Conservation (phyloP, 2,888 invertebrate genomes). For the Phengaris arion region DNA sequence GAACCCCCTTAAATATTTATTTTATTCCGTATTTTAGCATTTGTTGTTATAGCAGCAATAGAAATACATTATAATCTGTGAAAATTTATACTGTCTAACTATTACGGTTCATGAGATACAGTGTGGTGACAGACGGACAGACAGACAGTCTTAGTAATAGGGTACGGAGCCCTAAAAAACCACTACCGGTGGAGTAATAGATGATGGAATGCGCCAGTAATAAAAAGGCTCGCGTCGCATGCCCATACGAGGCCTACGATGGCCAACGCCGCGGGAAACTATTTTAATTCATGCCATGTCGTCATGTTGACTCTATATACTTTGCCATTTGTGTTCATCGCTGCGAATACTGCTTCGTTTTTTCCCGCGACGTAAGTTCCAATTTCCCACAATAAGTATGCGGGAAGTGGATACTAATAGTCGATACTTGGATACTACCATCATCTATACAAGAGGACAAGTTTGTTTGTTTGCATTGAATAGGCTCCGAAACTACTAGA, state of each 20-base stretch:
- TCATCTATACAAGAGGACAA: not conserved
- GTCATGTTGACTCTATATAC: not conserved
- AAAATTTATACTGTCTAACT: no score
- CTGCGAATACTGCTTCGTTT: not conserved
- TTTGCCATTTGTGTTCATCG: not conserved
- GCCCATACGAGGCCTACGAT: constrained; percentile 23
- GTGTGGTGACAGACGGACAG: no score
- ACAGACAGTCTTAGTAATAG: no score
- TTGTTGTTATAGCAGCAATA: no score
- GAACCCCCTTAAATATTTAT: no score
- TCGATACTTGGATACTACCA: not conserved
- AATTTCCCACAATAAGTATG: not conserved
- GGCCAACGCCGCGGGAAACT: constrained; percentile 3
- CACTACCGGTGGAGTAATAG: constrained; percentile 36
- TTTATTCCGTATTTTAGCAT: no score
- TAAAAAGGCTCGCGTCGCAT: constrained; percentile 33
- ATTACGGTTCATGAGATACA: no score
- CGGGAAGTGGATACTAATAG: not conserved
- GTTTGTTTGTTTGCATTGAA: no score
- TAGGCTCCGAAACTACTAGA: no score
- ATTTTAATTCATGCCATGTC: constrained; percentile 26
- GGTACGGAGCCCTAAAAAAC: no score
- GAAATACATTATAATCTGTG: no score
- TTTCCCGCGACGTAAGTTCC: not conserved
- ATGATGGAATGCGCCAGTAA: constrained; percentile 35